Evolutionary conservation across 2,888 invertebrate species (phyloP).

Genomic region (Drosophila limbata): DNA sequence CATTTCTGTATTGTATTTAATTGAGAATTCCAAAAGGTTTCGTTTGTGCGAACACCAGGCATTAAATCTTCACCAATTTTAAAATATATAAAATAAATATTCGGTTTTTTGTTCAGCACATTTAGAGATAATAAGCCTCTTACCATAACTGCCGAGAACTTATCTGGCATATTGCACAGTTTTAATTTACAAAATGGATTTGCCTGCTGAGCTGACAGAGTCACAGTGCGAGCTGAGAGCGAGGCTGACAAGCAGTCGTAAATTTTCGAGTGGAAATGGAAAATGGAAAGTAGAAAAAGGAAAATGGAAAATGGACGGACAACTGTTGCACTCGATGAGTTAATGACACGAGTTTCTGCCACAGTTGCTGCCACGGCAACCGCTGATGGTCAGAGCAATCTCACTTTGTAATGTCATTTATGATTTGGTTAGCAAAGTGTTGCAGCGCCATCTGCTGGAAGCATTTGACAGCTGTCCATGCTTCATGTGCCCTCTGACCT

Average conservation of each 20-base stretch:
- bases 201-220: not conserved
- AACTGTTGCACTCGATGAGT: slow-evolving; percentile 31
- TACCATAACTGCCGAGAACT: not conserved
- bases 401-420: slow-evolving; percentile 68
- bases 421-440: slow-evolving; percentile 63
- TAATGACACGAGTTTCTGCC: slow-evolving; percentile 11
- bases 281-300: not conserved
- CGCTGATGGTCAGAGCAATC: slow-evolving; percentile 39
- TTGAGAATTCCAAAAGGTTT: no score
- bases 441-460: slow-evolving; percentile 49
- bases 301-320: not conserved
- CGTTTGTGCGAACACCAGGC: no score
- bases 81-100: no score
- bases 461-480: slow-evolving; percentile 64
- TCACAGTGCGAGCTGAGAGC: slow-evolving; percentile 2
- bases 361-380: slow-evolving; percentile 22
- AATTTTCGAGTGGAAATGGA: slow-evolving; percentile 1
- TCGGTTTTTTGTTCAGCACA: not conserved
- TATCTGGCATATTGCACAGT: slow-evolving; percentile 4
- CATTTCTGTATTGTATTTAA: no score
- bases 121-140: not conserved
- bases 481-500: slow-evolving; percentile 30
- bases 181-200: slow-evolving; percentile 38
- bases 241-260: slow-evolving; percentile 5
- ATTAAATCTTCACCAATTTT: no score